Conservation (phyloP, 2,888 invertebrate genomes). For the Andrena minutula region DNA sequence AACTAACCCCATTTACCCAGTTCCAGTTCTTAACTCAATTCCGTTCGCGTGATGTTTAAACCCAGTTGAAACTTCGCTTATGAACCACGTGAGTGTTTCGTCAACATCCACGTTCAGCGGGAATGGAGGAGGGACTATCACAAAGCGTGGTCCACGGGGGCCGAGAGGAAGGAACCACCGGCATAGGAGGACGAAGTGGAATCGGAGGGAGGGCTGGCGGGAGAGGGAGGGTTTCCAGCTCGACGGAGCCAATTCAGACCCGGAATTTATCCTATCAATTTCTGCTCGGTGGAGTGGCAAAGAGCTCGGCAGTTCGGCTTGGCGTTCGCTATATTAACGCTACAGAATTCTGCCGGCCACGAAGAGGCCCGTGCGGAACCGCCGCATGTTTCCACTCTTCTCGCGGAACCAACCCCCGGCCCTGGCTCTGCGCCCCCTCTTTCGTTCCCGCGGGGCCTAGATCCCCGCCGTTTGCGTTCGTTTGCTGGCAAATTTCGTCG, state of each 20-base stretch:
- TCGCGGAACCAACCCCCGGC: constrained; percentile 35
- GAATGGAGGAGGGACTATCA: constrained; percentile 1
- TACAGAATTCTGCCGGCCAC: constrained; percentile 78
- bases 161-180: constrained; percentile 57
- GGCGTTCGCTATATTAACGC: constrained; percentile 84
- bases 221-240: constrained; percentile 85
- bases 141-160: constrained; percentile 6
- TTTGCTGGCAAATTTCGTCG: constrained; percentile 44
- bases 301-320: constrained; percentile 85
- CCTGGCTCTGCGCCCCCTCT: neutral
- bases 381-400: constrained; percentile 49
- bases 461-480: constrained; percentile 24
- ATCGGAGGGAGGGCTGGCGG: constrained; percentile 44
- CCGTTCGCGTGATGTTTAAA: constrained; percentile 3
- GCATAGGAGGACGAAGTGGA: constrained; percentile 58
- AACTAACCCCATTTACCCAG: neutral
- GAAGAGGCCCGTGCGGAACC: constrained; percentile 55
- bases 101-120: neutral
- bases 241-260: constrained; percentile 88
- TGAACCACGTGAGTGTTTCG: neutral
- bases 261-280: constrained; percentile 89
- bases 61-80: constrained; percentile 1
- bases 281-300: constrained; percentile 88
- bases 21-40: constrained; percentile 5
- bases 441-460: neutral